A percentile compares a stretch with the other conserved stretches of the same genome.
These are phyloP conservation scores for Heteromormyrus szaboi DNA, from an alignment of 2,797 vertebrate genomes.

Conservation along the genomic window DNA sequence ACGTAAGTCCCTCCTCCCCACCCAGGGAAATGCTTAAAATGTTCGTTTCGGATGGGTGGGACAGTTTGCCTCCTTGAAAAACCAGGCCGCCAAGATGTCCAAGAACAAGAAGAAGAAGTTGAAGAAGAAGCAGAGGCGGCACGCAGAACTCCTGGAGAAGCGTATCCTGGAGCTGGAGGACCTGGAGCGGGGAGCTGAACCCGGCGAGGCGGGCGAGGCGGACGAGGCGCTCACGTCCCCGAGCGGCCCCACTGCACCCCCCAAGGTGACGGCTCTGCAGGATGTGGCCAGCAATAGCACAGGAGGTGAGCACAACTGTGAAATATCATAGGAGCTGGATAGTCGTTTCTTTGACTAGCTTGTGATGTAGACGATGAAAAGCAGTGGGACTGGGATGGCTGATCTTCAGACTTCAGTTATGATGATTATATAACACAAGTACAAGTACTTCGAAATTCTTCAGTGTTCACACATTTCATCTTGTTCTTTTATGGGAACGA, in stretches of 20 bases:
- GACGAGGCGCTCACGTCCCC: too few relatives aligned
- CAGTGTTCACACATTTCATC: background rate
- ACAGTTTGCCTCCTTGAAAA: background rate
- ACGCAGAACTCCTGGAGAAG: conserved; percentile 88
- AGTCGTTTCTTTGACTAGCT: background rate
- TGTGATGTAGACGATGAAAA: background rate
- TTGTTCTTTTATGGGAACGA: background rate
- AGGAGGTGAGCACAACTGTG: conserved; percentile 36
- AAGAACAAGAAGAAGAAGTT: conserved; percentile 99
- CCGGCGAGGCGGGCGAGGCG: conserved; percentile 53
- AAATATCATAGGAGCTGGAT: background rate
- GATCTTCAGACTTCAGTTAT: background rate
- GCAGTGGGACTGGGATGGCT: background rate
- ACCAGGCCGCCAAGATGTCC: conserved; percentile 85
- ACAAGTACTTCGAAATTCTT: background rate
- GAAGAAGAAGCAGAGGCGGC: conserved; percentile 96
- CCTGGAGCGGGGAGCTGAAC: conserved; percentile 68
- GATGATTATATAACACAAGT: background rate
- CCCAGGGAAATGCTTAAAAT: background rate
- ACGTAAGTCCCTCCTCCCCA: conserved; percentile 64
- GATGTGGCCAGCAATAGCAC: conserved; percentile 57
- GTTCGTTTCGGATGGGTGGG: background rate
- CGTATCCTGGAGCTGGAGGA: conserved; percentile 85
- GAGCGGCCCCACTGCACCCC: too few relatives aligned
- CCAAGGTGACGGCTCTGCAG: conserved; percentile 24